These are phyloP conservation scores for Ptychoptera contaminata DNA, from an alignment of 2,888 invertebrate species.

Conservation along the genomic window DNA sequence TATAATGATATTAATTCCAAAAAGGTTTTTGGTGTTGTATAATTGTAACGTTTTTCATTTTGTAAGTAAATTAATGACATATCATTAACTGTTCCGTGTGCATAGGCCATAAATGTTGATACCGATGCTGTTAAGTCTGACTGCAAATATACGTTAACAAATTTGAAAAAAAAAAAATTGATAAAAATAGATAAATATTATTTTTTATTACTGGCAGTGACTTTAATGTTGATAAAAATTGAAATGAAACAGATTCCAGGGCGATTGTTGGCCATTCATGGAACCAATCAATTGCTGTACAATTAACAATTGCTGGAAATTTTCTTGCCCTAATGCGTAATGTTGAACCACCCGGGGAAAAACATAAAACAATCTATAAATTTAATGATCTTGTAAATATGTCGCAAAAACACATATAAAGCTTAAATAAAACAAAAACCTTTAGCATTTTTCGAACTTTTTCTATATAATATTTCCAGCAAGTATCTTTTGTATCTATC, in stretches of 20 bases:
- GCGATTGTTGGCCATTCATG: constrained; percentile 94
- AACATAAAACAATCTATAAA: constrained; percentile 63
- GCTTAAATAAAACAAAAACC: constrained; percentile 19
- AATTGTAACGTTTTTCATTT: constrained; percentile 85
- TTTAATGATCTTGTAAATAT: constrained; percentile 1
- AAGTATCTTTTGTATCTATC: constrained; percentile 78
- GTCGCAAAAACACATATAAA: not conserved
- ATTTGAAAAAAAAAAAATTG: not conserved
- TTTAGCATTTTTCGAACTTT: constrained; percentile 65
- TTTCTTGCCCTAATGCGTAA: constrained; percentile 74
- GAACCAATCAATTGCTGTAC: constrained; percentile 92
- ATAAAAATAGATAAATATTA: constrained; percentile 11
- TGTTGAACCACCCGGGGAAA: constrained; percentile 88
- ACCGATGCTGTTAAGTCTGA: constrained; percentile 45
- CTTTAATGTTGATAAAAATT: constrained; percentile 66
- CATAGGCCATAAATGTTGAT: constrained; percentile 83
- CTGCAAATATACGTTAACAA: constrained; percentile 30
- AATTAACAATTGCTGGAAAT: constrained; percentile 87
- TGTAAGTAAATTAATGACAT: constrained; percentile 67
- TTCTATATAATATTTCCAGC: constrained; percentile 90
- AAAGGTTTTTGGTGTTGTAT: constrained; percentile 96
- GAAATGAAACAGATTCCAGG: constrained; percentile 71
- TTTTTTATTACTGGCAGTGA: constrained; percentile 59
- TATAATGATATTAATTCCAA: constrained; percentile 84
- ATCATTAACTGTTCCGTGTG: constrained; percentile 77